Evolutionary conservation across 2,113 vertebrate genomes (phyloP), one percentile per base, ranked within the genome.

Genomic region (Toxotes chatareus): DNA sequence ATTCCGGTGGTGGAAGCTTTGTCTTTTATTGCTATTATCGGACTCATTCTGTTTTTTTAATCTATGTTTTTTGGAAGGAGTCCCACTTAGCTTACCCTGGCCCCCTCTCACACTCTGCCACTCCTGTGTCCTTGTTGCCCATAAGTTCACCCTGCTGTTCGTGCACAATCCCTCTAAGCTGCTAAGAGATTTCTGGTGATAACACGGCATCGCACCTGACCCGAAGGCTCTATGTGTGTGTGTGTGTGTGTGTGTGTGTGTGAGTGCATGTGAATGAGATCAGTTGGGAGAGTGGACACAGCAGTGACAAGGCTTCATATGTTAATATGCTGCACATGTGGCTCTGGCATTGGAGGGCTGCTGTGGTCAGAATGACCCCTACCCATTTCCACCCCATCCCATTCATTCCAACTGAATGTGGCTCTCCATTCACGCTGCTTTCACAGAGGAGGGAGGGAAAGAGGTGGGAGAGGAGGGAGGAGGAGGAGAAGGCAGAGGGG

Each of bases 321-420:
- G 94, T 93, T 93, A 95, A 95, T 95, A 93, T 88, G 88, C 90
- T 90, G 89, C 93, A 94, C 92, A 94, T 95, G 94, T 93, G 94
- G 92, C 88, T 88, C 88, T 71, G 86, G 88, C 78, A 91, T 90
- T 65, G 90, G 89, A 88, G 87, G 91, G 86, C 85, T 79, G 79
- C 42, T 85, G 88, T 93, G 93, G 86, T 93, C 94, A 92, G 87
- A 92, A 82, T 91, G 85, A 90, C 91, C 91, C 91, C 89, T 92
- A 91, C 92, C 91, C 90, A 88, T 92, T 92, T 92, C 90, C 91
- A 91, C 85, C 88, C 87, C 86, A 81, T 94, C 93, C 90, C 93
- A 94, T 94, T 95, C 92, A 94, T 89, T 70, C 82, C 46, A 23
- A 36, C 84, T 93, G 89, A 95, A 94, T 93, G 91, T 89, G 89